phyloP scores from a whole-genome alignment of 37 sponge, comb jelly and placozoan species.

The Ianthella basta region DNA sequence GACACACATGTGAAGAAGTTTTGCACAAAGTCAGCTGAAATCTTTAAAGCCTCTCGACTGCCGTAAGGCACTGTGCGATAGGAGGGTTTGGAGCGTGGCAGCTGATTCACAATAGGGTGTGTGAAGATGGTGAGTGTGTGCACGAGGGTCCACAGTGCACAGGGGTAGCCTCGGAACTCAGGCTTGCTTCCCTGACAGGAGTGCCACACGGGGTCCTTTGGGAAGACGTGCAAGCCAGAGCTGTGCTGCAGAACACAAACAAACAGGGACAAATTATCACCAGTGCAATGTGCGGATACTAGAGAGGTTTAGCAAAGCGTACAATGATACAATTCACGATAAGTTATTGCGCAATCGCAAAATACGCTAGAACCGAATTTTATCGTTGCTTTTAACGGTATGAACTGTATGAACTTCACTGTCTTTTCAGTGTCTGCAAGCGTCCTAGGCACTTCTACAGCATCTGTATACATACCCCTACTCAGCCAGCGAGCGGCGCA shows the following conservation, averaged over 20 bases:
- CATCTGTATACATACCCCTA: too few species aligned
- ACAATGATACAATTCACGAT: too few species aligned
- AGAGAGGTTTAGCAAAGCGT: neutral
- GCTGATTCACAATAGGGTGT: constrained; percentile 33
- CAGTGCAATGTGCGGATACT: neutral
- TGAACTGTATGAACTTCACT: too few species aligned
- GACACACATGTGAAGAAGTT: constrained; percentile 91
- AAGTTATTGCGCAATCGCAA: too few species aligned
- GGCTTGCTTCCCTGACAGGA: constrained; percentile 79
- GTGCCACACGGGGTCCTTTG: constrained; percentile 63
- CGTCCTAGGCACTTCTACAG: too few species aligned
- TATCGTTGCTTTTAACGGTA: too few species aligned
- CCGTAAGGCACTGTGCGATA: constrained; percentile 17
- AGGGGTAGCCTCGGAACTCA: constrained; percentile 88
- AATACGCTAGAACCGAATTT: too few species aligned
- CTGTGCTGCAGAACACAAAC: constrained; percentile 39
- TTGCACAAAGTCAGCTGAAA: constrained; percentile 54
- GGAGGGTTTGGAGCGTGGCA: constrained; percentile 5
- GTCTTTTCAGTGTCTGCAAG: too few species aligned
- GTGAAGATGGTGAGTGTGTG: constrained; percentile 82
- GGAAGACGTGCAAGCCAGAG: constrained; percentile 34
- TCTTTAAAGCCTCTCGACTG: constrained; percentile 54
- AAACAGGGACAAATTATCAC: neutral
- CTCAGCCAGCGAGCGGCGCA: too few species aligned
- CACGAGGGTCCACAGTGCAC: constrained; percentile 91